phyloP scores from a whole-genome alignment of 2,113 vertebrate species.

The Bostrychus sinensis region DNA sequence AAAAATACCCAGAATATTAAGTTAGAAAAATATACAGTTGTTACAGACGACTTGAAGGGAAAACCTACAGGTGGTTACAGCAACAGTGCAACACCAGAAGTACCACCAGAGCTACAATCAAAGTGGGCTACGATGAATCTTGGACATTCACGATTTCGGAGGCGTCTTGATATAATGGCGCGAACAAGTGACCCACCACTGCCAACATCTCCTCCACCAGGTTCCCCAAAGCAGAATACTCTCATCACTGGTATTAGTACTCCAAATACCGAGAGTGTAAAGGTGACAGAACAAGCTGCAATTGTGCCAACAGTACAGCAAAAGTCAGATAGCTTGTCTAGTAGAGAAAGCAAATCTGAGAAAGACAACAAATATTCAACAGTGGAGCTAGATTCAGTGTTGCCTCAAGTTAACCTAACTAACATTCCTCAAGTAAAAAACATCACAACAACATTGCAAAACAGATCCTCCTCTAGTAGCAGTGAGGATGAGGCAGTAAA shows the following conservation, averaged over 20 bases:
- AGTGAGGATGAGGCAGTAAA: slow-evolving; percentile 31
- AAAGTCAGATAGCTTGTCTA: slow-evolving; percentile 15
- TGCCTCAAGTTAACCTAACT: neutral
- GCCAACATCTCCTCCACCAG: slow-evolving; percentile 22
- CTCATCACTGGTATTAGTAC: neutral
- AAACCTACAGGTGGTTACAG: slow-evolving; percentile 22
- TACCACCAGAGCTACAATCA: slow-evolving; percentile 57
- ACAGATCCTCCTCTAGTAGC: slow-evolving; percentile 11
- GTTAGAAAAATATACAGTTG: slow-evolving; percentile 54
- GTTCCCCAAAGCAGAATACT: slow-evolving; percentile 12
- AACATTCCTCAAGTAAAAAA: slow-evolving; percentile 3
- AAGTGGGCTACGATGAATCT: slow-evolving; percentile 65
- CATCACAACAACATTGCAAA: slow-evolving; percentile 1
- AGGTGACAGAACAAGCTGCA: slow-evolving; percentile 6
- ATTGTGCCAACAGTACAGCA: neutral
- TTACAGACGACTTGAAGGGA: slow-evolving; percentile 16
- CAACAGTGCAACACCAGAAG: slow-evolving; percentile 10
- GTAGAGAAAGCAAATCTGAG: slow-evolving; percentile 4
- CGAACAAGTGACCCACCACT: neutral
- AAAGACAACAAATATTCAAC: neutral
- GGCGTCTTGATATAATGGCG: slow-evolving; percentile 53
- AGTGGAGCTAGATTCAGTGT: neutral
- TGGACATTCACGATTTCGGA: slow-evolving; percentile 62
- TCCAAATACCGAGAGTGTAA: neutral
- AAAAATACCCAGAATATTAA: slow-evolving; percentile 28